Base-by-base conservation (phyloP, 2,888 invertebrate species). In the Eledona agricola region DNA sequence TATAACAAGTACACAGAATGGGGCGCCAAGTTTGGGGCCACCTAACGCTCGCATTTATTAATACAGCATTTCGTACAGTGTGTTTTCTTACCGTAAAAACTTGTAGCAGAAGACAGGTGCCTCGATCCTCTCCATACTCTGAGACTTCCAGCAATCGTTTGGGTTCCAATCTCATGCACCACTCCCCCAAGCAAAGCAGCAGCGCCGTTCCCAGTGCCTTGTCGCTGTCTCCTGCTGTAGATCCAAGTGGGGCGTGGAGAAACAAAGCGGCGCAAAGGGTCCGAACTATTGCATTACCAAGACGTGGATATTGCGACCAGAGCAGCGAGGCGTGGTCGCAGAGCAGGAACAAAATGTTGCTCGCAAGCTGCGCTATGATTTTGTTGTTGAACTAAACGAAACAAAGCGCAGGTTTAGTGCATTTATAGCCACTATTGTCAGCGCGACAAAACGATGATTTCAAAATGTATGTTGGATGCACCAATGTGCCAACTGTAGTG, bases 161-260 rank as follows among this genome's bases (percentile, higher is more conserved):
- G 0, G 85, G 84, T 0, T 89, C 89, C 63, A 96, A 83, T 32
- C 88, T 83, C 84, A 96, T 93, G 45, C 94, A 94, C 87, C 95
- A 96, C 77, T 96, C 96, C 0, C 94, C 93, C 54, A 97, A 80
- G 71, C 94, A 93, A 46, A 96, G 84, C 66, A 96, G 82, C 62
- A 96, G 80, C 0, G 93, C 89, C 16, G 90, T 87, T 6, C 90
- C 83, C 45, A 93, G 76, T 50, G 90, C 83, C 66, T 87, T 87
- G 63, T 88, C 88, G 25, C 83, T 83, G 13, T 81, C 79, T 12
- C 82, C 81, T 6, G 77, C 79, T 1, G 75, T 72, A 1, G 80
- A 78, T 73, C 68, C 80, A 74, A 37, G 76, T 72, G 70, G 83
- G 65, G 76, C 80, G 77, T 59, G 82, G 74, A 77, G 78, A 77